Percentiles rank a stretch among this genome's conserved stretches.
These are phyloP conservation scores for Cydia pomonella DNA, from an alignment of 1,140 invertebrate species.

Conservation along the genomic window DNA sequence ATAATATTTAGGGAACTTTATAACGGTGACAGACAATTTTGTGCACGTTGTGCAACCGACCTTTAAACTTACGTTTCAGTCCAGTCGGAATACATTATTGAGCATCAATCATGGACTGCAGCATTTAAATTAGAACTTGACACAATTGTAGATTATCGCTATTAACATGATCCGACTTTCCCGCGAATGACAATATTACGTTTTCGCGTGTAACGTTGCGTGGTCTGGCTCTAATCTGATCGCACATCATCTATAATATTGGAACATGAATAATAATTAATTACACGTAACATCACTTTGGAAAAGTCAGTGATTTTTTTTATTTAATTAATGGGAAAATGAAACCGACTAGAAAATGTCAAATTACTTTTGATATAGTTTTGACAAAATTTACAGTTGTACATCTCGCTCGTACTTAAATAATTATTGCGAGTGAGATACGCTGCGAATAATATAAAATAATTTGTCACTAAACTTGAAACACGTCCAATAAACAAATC, in stretches of 20 bases:
- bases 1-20: too few species aligned
- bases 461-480: too few species aligned
- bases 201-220: not conserved
- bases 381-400: not conserved
- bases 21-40: too few species aligned
- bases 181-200: not conserved
- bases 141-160: not conserved
- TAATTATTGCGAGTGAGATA: too few species aligned
- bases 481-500: too few species aligned
- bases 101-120: too few species aligned
- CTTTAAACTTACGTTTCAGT: not conserved
- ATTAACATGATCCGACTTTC: not conserved
- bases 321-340: not conserved
- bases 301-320: not conserved
- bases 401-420: too few species aligned
- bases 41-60: too few species aligned
- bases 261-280: slow-evolving; percentile 16
- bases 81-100: not conserved
- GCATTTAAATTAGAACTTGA: too few species aligned
- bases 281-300: not conserved
- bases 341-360: not conserved
- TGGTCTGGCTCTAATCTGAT: not conserved
- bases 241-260: not conserved
- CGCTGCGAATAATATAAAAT: too few species aligned
- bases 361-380: not conserved